Conservation (phyloP, 2,113 vertebrate genomes). For the Osmerus mordax region DNA sequence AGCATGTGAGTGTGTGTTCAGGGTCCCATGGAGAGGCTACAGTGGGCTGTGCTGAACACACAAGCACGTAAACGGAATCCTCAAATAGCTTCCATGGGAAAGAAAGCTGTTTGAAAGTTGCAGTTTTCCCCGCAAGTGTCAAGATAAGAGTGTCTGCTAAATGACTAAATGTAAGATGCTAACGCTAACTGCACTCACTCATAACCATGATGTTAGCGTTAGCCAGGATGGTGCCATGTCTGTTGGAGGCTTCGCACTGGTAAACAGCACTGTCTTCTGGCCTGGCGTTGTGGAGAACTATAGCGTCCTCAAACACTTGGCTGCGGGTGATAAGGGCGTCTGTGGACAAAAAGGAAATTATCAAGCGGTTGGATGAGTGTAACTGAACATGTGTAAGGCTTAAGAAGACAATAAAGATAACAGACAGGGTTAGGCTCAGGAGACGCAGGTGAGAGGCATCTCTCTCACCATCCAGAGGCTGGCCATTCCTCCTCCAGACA, state of each 20-base stretch:
- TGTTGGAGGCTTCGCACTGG: constrained; percentile 89
- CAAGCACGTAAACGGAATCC: not conserved
- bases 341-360: constrained; percentile 29
- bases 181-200: constrained; percentile 72
- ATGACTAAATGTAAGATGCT: no score
- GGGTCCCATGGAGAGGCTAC: not conserved
- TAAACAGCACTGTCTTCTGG: constrained; percentile 83
- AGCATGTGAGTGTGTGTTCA: not conserved
- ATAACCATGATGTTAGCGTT: constrained; percentile 85
- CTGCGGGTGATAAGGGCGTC: constrained; percentile 46
- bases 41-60: not conserved
- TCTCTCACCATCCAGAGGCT: constrained; percentile 74
- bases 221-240: constrained; percentile 82
- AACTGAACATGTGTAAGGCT: no score
- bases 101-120: not conserved
- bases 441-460: constrained; percentile 1
- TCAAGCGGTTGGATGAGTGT: no score
- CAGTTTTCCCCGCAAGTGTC: not conserved
- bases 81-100: not conserved
- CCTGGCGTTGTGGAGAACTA: constrained; percentile 76
- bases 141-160: no score
- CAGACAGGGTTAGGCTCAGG: not conserved
- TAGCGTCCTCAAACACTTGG: constrained; percentile 64
- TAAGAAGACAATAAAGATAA: no score
- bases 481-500: constrained; percentile 84